A percentile compares a stretch with the other conserved stretches of the same genome.
phyloP scores from a whole-genome alignment of 2,797 vertebrate genomes.

The Lates japonicus region DNA sequence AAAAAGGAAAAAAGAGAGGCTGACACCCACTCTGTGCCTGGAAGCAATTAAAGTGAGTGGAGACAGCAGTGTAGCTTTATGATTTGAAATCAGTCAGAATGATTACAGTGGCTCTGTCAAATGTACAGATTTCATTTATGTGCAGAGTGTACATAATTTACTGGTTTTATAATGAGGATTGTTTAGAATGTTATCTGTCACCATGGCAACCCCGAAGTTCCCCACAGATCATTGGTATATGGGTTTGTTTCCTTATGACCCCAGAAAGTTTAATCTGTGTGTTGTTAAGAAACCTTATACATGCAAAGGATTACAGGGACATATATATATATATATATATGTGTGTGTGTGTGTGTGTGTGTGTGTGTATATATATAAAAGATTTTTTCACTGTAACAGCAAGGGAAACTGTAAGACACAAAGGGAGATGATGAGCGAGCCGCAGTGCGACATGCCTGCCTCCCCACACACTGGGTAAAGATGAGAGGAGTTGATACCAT shows the following conservation, averaged over 20 bases:
- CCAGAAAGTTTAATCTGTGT: slow-evolving; percentile 32
- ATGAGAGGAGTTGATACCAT: slow-evolving; percentile 57
- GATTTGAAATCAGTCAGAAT: slow-evolving; percentile 44
- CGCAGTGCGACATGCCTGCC: slow-evolving; percentile 45
- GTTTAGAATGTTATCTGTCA: slow-evolving; percentile 54
- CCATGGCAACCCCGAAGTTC: slow-evolving; percentile 66
- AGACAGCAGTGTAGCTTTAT: slow-evolving; percentile 25
- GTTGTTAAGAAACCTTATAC: slow-evolving; percentile 37
- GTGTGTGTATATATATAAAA: too few relatives aligned
- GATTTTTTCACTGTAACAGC: slow-evolving; percentile 34
- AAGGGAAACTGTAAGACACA: slow-evolving; percentile 52
- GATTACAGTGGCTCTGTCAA: slow-evolving; percentile 53
- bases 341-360: too few relatives aligned
- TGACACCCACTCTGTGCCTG: slow-evolving; percentile 37
- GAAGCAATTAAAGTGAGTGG: slow-evolving; percentile 38
- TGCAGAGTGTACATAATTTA: slow-evolving; percentile 50
- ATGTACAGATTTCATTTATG: slow-evolving; percentile 47
- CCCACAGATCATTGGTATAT: slow-evolving; percentile 6
- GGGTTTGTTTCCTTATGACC: slow-evolving; percentile 53
- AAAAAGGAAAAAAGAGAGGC: slow-evolving; percentile 1
- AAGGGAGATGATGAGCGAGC: slow-evolving; percentile 56
- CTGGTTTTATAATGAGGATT: slow-evolving; percentile 29
- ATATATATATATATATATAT: slow-evolving; percentile 6
- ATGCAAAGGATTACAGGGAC: slow-evolving; percentile 21
- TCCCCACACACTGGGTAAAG: slow-evolving; percentile 34